A percentile compares a stretch with the other conserved stretches of the same genome.
Evolutionary conservation across 2,113 vertebrate genomes (phyloP).

Genomic region (Genyomyrus donnyi): DNA sequence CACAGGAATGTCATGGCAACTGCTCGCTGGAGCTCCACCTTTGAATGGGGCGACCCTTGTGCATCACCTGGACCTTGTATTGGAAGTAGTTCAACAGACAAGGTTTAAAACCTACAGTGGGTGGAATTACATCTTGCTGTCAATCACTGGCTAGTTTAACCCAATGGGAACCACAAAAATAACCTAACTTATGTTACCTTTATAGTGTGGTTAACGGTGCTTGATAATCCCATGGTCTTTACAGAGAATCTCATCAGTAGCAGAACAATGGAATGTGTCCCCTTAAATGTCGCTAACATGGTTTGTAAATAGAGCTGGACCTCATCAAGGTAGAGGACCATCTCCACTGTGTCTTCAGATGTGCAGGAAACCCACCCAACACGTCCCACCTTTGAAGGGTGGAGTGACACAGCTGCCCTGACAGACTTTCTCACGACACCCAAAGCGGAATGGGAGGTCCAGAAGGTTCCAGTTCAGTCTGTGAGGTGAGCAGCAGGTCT

Average conservation of each 20-base stretch:
- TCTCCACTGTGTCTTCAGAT: background rate
- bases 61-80: background rate
- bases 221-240: background rate
- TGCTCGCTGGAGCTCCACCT: background rate
- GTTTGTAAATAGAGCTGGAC: background rate
- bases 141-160: background rate
- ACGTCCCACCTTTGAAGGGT: background rate
- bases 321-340: background rate
- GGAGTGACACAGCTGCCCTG: background rate
- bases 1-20: background rate
- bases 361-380: background rate
- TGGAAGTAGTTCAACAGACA: background rate
- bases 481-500: background rate
- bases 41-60: background rate
- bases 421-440: background rate
- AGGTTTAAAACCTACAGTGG: background rate
- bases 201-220: background rate
- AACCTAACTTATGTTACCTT: background rate
- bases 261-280: background rate
- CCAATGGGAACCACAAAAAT: background rate
- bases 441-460: background rate
- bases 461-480: background rate
- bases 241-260: background rate
- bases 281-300: background rate
- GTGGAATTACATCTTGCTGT: background rate